Conservation (phyloP, 2,888 invertebrate genomes). For the Plagodis pulveraria region DNA sequence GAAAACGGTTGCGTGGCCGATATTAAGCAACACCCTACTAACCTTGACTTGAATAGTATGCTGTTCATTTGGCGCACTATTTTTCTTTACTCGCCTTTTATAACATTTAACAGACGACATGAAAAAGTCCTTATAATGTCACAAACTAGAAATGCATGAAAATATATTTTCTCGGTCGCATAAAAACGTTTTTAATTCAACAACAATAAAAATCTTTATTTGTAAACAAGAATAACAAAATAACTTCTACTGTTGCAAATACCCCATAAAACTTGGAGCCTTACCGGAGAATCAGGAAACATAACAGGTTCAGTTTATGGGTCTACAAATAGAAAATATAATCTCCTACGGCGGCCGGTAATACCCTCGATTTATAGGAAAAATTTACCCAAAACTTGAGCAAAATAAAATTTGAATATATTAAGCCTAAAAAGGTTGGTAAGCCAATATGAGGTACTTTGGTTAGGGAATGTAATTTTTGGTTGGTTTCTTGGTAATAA, state of each 20-base stretch:
- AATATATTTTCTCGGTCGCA: too few species aligned
- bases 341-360: slow-evolving; percentile 21
- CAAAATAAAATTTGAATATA: slow-evolving; percentile 20
- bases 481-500: not conserved
- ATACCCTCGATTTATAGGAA: slow-evolving; percentile 24
- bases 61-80: too few species aligned
- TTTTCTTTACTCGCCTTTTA: too few species aligned
- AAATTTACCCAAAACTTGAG: slow-evolving; percentile 21
- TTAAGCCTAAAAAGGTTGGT: slow-evolving; percentile 8
- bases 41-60: too few species aligned
- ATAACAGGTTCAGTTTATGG: slow-evolving; percentile 24
- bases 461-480: slow-evolving; percentile 1
- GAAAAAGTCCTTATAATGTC: too few species aligned
- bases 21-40: too few species aligned
- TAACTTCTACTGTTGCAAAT: slow-evolving; percentile 8
- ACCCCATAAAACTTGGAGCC: slow-evolving; percentile 16
- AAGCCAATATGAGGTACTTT: slow-evolving; percentile 4
- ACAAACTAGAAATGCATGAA: too few species aligned
- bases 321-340: slow-evolving; percentile 24
- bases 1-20: too few species aligned
- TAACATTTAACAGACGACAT: too few species aligned
- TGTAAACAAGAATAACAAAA: slow-evolving; percentile 2
- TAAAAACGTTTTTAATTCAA: too few species aligned
- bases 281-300: slow-evolving; percentile 21
- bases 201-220: slow-evolving; percentile 4